These are phyloP conservation scores for Zosterops pallidus DNA, from an alignment of 2,113 vertebrate species.

Conservation along the genomic window DNA sequence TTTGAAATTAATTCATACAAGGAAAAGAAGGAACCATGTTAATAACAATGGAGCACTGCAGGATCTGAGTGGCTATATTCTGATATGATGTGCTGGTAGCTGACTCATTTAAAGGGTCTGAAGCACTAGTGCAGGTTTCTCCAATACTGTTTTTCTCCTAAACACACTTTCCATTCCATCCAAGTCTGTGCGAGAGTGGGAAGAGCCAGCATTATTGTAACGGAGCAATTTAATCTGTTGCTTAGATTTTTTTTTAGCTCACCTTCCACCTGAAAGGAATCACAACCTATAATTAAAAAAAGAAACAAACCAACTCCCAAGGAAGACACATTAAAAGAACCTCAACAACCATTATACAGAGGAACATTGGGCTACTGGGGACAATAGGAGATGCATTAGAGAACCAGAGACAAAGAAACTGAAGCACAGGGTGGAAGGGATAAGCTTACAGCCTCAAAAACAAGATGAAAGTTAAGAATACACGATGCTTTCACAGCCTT, in stretches of 20 bases:
- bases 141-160: background rate
- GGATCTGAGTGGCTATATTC: background rate
- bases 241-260: background rate
- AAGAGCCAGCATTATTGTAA: background rate
- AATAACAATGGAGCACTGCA: background rate
- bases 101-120: background rate
- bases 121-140: background rate
- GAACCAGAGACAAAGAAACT: background rate
- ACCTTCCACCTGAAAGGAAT: background rate
- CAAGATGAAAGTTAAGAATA: background rate
- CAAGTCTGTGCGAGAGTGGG: background rate
- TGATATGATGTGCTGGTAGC: background rate
- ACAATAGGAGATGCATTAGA: background rate
- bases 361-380: constrained; percentile 4
- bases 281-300: background rate
- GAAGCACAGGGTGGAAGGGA: background rate
- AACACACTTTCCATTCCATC: background rate
- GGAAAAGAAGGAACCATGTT: background rate
- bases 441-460: background rate
- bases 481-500: background rate
- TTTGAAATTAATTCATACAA: background rate
- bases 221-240: background rate
- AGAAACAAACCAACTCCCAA: background rate
- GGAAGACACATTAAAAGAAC: background rate
- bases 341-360: background rate